These are phyloP conservation scores for Oligia latruncula DNA, from an alignment of 2,888 invertebrate species.

Conservation along the genomic window DNA sequence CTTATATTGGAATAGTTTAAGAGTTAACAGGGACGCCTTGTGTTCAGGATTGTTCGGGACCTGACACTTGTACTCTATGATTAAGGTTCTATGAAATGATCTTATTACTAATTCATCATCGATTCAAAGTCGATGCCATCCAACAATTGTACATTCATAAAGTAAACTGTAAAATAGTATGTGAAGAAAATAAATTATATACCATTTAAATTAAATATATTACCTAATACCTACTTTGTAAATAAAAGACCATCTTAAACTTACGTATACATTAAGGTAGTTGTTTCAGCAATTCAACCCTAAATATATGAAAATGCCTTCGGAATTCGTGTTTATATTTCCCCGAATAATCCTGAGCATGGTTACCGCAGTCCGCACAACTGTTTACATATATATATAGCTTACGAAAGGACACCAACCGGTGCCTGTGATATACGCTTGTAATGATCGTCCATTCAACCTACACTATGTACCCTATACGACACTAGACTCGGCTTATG, in stretches of 20 bases:
- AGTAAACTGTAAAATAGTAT: constrained; percentile 47
- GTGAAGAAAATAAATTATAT: constrained; percentile 53
- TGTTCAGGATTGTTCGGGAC: constrained; percentile 63
- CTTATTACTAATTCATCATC: constrained; percentile 22
- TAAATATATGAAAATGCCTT: constrained; percentile 62
- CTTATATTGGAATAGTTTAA: constrained; percentile 86
- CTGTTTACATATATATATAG: constrained; percentile 74
- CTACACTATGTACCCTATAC: constrained; percentile 73
- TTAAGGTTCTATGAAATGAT: constrained; percentile 12
- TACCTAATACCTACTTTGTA: constrained; percentile 40
- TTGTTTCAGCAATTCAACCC: constrained; percentile 44
- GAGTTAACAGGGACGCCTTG: constrained; percentile 72
- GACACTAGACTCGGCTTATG: constrained; percentile 67
- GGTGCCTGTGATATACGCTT: constrained; percentile 89
- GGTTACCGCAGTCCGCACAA: constrained; percentile 54
- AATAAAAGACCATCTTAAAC: constrained; percentile 58
- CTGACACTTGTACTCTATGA: constrained; percentile 32
- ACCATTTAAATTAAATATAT: constrained; percentile 38
- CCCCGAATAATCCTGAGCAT: constrained; percentile 67
- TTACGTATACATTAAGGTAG: constrained; percentile 55
- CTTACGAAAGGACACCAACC: constrained; percentile 79
- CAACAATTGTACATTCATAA: constrained; percentile 46
- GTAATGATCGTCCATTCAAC: constrained; percentile 87
- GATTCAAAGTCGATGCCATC: constrained; percentile 52
- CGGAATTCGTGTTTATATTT: constrained; percentile 51